Base-by-base conservation (phyloP, 2,113 vertebrate species). In the Hippocampus guttulatus region DNA sequence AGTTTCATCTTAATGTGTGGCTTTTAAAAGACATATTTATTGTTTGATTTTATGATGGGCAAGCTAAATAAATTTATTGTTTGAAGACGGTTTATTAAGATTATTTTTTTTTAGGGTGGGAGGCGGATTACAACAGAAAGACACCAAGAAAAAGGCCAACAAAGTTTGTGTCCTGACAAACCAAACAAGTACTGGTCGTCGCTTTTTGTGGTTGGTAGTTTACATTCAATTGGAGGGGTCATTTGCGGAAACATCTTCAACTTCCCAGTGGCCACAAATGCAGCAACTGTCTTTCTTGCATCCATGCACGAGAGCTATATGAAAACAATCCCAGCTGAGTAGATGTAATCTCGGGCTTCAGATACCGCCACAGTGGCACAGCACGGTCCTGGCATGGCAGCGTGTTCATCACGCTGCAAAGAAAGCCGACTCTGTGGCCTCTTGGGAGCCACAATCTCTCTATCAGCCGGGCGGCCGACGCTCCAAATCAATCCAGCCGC, bases 341-440 rank as follows among this genome's bases (percentile, higher is more conserved):
- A 83, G 84, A 86, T 87, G 75, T 83, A 88, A 88, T 88, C 83
- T 84, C 58, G 62, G 69, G 75, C 79, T 85, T 76, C 74, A 75
- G 83, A 86, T 77, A 70, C 73, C 71, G 30, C 76, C 76, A 70
- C 79, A 64, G 52, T 27, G 65, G 74, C 74, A 75, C 72, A 77
- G 70, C 83, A 76, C 76, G 70, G 78, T 55, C 51, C 60, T 68
- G 73, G 77, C 79, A 70, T 20, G 75, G 75, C 66, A 73, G 57
- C 43, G 73, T 51, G 68, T 77, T 55, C 45, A 62, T 79, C 71
- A 77, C 21, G 16, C 66, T 16, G 58, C 77, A 83, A 81, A 82
- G 80, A 69, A n/a, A 55, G n/a, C 30, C 64, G 3, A 41, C 71
- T 16, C 11, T 78, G 71, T 64, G 71, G 81, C 82, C 84, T 88